phyloP scores from a whole-genome alignment of 2,888 invertebrate species.

The Eupelmus urozonus region DNA sequence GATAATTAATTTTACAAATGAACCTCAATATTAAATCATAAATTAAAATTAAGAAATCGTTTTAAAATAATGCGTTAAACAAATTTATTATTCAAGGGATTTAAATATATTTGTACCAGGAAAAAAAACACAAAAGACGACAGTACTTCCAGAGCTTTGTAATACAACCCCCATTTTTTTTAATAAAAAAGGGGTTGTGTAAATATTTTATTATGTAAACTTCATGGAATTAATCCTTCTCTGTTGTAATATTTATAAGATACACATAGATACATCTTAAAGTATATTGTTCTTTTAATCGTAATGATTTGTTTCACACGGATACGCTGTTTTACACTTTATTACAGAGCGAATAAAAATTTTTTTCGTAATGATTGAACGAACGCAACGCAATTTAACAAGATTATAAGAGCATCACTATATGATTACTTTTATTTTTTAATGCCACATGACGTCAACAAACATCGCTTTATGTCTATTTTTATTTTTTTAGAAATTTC shows the following conservation, averaged over 20 bases:
- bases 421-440: constrained; percentile 11
- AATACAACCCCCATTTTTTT: constrained; percentile 31
- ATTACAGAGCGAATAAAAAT: constrained; percentile 54
- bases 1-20: too few relatives aligned
- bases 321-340: constrained; percentile 51
- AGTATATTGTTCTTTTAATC: constrained; percentile 27
- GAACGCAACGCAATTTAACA: constrained; percentile 39
- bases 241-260: constrained; percentile 51
- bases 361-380: constrained; percentile 35
- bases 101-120: too few relatives aligned
- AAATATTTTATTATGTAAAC: constrained; percentile 56
- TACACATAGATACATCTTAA: constrained; percentile 53
- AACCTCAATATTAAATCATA: too few relatives aligned
- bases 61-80: too few relatives aligned
- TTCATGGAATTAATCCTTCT: constrained; percentile 41
- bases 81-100: too few relatives aligned
- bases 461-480: constrained; percentile 2
- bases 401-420: not conserved
- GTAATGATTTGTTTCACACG: constrained; percentile 24
- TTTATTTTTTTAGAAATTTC: constrained; percentile 20
- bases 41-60: too few relatives aligned
- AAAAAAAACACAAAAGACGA: not conserved
- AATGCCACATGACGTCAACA: constrained; percentile 13
- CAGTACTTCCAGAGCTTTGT: constrained; percentile 7
- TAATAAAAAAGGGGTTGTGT: constrained; percentile 35